Evolutionary conservation across 2,797 vertebrate genomes (phyloP).

Genomic region (Gambelia wislizenii): DNA sequence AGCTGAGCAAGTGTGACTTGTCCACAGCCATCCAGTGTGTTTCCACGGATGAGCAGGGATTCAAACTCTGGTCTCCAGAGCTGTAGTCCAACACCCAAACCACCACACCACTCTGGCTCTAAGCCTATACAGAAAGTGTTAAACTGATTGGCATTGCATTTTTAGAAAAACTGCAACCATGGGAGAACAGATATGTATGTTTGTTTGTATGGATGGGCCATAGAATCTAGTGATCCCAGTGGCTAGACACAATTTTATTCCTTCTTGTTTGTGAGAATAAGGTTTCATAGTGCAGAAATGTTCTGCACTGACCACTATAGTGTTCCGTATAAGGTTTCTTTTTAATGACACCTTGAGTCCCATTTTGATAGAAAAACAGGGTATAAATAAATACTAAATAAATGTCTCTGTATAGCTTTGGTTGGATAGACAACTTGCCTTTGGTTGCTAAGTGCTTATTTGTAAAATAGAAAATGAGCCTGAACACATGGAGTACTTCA

Average conservation of each 20-base stretch:
- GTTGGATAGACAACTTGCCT: background rate
- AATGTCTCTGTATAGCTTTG: no score
- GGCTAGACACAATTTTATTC: background rate
- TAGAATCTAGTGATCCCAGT: background rate
- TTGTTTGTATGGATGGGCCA: rapidly evolving
- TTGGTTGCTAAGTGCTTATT: background rate
- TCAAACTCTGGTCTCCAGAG: no score
- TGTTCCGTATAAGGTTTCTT: background rate
- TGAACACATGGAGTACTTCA: background rate
- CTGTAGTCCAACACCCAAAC: no score
- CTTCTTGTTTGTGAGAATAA: no score
- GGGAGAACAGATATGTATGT: background rate
- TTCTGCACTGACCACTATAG: background rate
- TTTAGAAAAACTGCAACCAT: background rate
- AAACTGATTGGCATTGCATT: background rate
- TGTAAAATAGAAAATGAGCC: background rate
- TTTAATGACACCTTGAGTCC: background rate
- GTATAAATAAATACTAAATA: no score
- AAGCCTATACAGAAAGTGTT: background rate
- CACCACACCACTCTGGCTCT: no score
- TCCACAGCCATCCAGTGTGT: no score
- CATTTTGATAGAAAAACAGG: no score
- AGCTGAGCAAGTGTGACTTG: no score
- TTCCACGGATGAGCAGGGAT: no score
- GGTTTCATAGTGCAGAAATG: background rate